phyloP scores from a whole-genome alignment of 1,140 invertebrate species.

The Papilio machaon region DNA sequence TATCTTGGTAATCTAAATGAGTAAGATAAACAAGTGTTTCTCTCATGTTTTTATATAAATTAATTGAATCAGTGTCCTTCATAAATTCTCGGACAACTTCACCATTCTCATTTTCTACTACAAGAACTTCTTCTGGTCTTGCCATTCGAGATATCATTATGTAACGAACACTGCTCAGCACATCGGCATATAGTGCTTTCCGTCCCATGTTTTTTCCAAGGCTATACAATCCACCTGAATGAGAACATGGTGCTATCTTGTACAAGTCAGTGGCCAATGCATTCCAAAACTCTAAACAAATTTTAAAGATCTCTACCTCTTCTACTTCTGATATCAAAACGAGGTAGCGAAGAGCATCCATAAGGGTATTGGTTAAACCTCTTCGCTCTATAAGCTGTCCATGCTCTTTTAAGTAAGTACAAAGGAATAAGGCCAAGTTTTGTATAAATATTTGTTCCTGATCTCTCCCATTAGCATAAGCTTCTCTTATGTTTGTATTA shows the following conservation, averaged over 20 bases:
- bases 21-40: constrained; percentile 99
- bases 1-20: constrained; percentile 98
- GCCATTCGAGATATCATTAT: constrained; percentile 99
- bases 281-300: constrained; percentile 99
- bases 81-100: constrained; percentile 99
- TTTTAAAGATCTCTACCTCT: constrained; percentile 99
- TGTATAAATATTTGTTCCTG: constrained; percentile 99
- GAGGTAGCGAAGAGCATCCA: constrained; percentile 95
- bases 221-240: constrained; percentile 73
- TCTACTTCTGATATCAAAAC: constrained; percentile 99
- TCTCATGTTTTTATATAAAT: constrained; percentile 99
- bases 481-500: constrained; percentile 95
- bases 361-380: constrained; percentile 86
- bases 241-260: constrained; percentile 85
- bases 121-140: constrained; percentile 99
- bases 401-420: constrained; percentile 98
- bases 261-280: constrained; percentile 95
- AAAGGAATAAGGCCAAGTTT: constrained; percentile 98
- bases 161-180: constrained; percentile 95
- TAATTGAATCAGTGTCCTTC: constrained; percentile 99
- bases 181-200: constrained; percentile 89
- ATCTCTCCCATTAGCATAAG: constrained; percentile 95
- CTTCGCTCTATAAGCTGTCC: constrained; percentile 93
- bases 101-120: constrained; percentile 99
- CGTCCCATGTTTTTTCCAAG: constrained; percentile 73